A percentile compares a stretch with the other conserved stretches of the same genome.
Evolutionary conservation across 2,797 vertebrate genomes (phyloP).

Genomic region (Streptopelia turtur): DNA sequence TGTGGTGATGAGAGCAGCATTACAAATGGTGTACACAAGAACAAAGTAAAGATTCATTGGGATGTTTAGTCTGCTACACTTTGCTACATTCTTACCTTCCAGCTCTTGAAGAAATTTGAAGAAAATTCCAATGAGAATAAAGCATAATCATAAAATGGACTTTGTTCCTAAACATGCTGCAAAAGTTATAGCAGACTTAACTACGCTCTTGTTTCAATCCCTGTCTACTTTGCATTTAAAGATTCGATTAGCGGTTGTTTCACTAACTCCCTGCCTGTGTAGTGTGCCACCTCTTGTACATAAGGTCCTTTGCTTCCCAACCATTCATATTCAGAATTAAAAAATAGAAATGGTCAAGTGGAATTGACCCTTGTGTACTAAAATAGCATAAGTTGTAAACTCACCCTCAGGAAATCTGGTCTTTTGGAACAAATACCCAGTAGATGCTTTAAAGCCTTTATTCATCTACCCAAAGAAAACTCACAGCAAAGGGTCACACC

Average conservation of each 20-base stretch:
- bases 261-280: not conserved
- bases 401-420: constrained; percentile 46
- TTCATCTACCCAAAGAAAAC: not conserved
- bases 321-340: constrained; percentile 26
- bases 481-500: not conserved
- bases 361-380: constrained; percentile 40
- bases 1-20: not conserved
- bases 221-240: not conserved
- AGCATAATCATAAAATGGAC: not conserved
- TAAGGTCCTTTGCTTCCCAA: constrained; percentile 47
- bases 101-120: not conserved
- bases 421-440: constrained; percentile 25
- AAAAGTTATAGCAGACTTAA: not conserved
- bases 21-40: not conserved
- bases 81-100: not conserved
- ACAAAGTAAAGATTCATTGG: not conserved
- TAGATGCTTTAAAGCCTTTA: constrained; percentile 3
- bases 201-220: not conserved
- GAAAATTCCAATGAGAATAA: not conserved
- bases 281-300: constrained; percentile 20
- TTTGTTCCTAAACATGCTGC: not conserved
- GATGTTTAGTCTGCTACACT: not conserved
- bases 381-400: constrained; percentile 51
- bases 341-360: constrained; percentile 54
- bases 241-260: not conserved